Percentiles rank a stretch among this genome's conserved stretches.
Evolutionary conservation across 2,888 invertebrate species (phyloP).

Genomic region (Prosopocoilus inquinatus): DNA sequence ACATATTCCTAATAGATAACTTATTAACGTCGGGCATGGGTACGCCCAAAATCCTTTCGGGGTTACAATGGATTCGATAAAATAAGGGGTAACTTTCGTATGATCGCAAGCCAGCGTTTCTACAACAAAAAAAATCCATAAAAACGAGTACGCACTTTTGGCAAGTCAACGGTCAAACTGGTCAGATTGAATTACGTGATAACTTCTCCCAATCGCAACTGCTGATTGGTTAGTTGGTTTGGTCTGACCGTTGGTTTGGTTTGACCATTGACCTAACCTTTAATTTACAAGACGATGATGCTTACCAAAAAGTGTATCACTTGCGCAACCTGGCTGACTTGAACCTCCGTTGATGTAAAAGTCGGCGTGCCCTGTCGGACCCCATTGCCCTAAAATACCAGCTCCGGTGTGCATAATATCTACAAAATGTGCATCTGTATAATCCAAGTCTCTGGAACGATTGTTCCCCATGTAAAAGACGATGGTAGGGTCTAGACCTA

Average conservation of each 20-base stretch:
- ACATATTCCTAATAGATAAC: conserved; percentile 84
- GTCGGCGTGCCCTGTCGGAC: conserved; percentile 84
- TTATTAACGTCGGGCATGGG: conserved; percentile 76
- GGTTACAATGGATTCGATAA: conserved; percentile 83
- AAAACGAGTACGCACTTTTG: too few species aligned
- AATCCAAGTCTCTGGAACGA: conserved; percentile 75
- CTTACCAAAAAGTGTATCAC: conserved; percentile 79
- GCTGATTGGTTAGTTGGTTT: too few species aligned
- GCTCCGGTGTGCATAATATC: conserved; percentile 84
- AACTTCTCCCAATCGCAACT: too few species aligned
- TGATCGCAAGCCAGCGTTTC: conserved; percentile 87
- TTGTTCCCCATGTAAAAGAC: conserved; percentile 83
- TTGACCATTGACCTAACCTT: not conserved
- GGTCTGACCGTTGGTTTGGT: too few species aligned
- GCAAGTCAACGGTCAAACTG: too few species aligned
- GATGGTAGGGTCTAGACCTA: conserved; percentile 82
- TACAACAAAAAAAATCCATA: conserved; percentile 48
- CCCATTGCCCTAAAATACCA: conserved; percentile 86
- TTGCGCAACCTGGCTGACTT: conserved; percentile 83
- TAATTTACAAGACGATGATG: not conserved
- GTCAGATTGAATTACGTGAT: too few species aligned
- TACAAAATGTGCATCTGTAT: conserved; percentile 78
- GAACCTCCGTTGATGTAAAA: conserved; percentile 88
- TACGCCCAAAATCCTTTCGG: conserved; percentile 81
- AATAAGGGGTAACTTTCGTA: conserved; percentile 87